Conservation (phyloP, 2,797 vertebrate species). For the Dicrostonyx torquatus region DNA sequence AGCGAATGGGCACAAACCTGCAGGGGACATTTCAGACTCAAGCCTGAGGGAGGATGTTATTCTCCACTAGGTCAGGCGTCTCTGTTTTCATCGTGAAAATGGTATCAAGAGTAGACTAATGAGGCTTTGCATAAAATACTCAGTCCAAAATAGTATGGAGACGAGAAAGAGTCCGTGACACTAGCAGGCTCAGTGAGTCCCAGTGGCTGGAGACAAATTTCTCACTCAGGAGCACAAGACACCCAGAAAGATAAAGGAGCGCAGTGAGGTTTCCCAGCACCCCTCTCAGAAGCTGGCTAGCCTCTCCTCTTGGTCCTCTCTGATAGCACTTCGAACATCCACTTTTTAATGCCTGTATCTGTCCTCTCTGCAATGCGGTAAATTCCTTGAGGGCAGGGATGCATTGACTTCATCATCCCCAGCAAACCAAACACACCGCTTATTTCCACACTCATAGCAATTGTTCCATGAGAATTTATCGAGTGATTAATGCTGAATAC, state of each 20-base stretch:
- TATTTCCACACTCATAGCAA: constrained; percentile 31
- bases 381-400: constrained; percentile 34
- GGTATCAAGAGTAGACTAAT: not conserved
- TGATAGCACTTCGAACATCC: not conserved
- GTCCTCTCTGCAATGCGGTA: not conserved
- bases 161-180: not conserved
- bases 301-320: not conserved
- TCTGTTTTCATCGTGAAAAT: not conserved
- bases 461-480: constrained; percentile 24
- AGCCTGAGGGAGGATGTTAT: not conserved
- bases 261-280: not conserved
- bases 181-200: not conserved
- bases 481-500: constrained; percentile 42
- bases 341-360: not conserved
- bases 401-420: not conserved
- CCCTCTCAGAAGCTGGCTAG: not conserved
- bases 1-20: not conserved
- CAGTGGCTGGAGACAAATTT: not conserved
- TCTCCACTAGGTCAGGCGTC: not conserved
- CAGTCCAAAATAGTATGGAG: not conserved
- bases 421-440: constrained; percentile 19
- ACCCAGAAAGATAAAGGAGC: not conserved
- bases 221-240: not conserved
- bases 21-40: not conserved
- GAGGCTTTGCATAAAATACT: constrained; percentile 16